Percentiles rank a stretch among this genome's conserved stretches.
Evolutionary conservation across 2,797 vertebrate genomes (phyloP).

Genomic region (Allobates femoralis): DNA sequence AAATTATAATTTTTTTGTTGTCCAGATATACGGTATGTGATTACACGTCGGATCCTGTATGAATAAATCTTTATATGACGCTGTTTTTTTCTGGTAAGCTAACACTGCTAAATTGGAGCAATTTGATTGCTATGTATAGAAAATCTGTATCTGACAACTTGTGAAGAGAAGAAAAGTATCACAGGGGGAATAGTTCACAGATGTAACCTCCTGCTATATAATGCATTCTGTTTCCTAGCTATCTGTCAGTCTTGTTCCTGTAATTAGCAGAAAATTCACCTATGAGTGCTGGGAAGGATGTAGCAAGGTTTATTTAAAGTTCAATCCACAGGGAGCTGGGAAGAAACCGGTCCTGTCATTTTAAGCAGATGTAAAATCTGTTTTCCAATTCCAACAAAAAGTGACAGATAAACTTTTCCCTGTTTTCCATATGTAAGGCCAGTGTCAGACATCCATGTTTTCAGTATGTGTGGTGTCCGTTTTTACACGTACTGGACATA

Average conservation of each 20-base stretch:
- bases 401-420: background rate
- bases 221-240: conserved; percentile 45
- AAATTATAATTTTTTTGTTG: no score
- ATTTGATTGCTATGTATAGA: conserved; percentile 16
- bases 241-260: conserved; percentile 57
- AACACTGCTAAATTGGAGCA: background rate
- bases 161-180: conserved; percentile 16
- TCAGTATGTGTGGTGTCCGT: no score
- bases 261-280: conserved; percentile 51
- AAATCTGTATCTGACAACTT: conserved; percentile 34
- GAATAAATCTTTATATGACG: background rate
- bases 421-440: background rate
- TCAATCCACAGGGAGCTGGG: conserved; percentile 24
- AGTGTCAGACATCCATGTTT: no score
- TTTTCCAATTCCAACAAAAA: background rate
- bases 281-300: conserved; percentile 41
- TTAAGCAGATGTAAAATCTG: conserved; percentile 14
- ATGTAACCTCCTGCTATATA: conserved; percentile 60
- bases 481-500: no score
- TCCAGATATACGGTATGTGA: no score
- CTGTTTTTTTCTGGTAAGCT: background rate
- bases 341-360: background rate
- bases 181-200: conserved; percentile 29
- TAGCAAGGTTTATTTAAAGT: conserved; percentile 52
- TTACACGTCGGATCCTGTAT: background rate